Conservation (phyloP, 2,888 invertebrate species). For the Dasypolia templi region DNA sequence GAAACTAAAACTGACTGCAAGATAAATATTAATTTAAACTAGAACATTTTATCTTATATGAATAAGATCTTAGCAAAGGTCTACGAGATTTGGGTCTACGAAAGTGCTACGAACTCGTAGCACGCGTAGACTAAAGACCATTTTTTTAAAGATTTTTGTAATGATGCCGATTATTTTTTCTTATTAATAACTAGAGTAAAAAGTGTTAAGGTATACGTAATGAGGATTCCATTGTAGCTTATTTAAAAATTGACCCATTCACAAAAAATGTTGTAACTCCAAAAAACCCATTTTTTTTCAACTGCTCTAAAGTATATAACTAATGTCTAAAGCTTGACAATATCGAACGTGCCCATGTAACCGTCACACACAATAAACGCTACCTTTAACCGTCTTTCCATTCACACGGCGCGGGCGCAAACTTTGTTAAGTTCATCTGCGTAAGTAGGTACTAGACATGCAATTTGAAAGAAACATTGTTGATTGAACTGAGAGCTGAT, state of each 20-base stretch:
- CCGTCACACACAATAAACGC: constrained; percentile 49
- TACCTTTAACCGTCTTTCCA: constrained; percentile 53
- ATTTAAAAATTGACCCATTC: background rate
- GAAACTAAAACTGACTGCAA: constrained; percentile 27
- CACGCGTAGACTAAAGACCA: constrained; percentile 23
- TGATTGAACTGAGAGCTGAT: background rate
- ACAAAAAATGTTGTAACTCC: background rate
- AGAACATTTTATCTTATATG: constrained; percentile 10
- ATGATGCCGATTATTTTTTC: background rate
- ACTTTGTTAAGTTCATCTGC: constrained; percentile 29
- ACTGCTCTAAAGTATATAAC: constrained; percentile 25
- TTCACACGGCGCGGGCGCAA: constrained; percentile 33
- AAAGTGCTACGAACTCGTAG: constrained; percentile 61
- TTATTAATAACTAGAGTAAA: background rate
- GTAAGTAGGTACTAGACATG: constrained; percentile 15
- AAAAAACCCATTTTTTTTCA: constrained; percentile 21
- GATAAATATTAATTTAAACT: constrained; percentile 39
- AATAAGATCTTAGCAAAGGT: constrained; percentile 15
- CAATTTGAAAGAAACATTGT: constrained; percentile 22
- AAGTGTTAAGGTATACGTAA: background rate
- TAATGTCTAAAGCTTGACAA: constrained; percentile 34
- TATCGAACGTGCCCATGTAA: constrained; percentile 53
- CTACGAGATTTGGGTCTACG: constrained; percentile 57
- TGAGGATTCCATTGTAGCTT: background rate
- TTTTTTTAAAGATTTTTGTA: background rate